Evolutionary conservation across 1,140 invertebrate species (phyloP).

Genomic region (Drosophila virilis): DNA sequence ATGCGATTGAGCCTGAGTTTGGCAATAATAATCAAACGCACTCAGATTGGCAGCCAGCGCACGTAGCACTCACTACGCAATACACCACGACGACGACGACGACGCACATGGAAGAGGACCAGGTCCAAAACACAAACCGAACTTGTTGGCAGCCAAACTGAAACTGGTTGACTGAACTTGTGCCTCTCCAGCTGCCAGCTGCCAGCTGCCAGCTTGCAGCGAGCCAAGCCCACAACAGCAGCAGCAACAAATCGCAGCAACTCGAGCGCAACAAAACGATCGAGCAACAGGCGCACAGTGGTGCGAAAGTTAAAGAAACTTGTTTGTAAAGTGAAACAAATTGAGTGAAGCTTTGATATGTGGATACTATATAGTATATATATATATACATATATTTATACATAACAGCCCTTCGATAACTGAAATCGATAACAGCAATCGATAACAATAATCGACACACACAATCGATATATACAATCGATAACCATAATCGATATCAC

Average conservation of each 20-base stretch:
- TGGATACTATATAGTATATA: too few relatives aligned
- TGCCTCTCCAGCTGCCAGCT: conserved; percentile 20
- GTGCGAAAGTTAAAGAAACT: background rate
- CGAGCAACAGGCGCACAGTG: conserved; percentile 18
- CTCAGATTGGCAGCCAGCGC: conserved; percentile 8
- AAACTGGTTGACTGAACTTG: conserved; percentile 77
- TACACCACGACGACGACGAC: background rate
- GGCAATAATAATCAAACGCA: conserved; percentile 13
- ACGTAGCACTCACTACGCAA: conserved; percentile 1
- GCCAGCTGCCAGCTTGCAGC: conserved; percentile 22
- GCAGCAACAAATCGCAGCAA: conserved; percentile 50
- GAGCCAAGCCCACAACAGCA: conserved; percentile 29
- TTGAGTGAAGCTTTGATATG: too few relatives aligned
- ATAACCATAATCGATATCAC: too few relatives aligned
- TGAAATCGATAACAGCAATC: too few relatives aligned
- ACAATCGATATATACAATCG: too few relatives aligned
- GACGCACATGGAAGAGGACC: conserved; percentile 2
- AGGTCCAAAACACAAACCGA: conserved; percentile 40
- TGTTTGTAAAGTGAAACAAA: too few relatives aligned
- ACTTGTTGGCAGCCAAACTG: conserved; percentile 65
- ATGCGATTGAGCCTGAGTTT: background rate
- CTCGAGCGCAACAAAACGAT: conserved; percentile 62
- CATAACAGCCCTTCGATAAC: too few relatives aligned
- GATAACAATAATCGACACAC: too few relatives aligned
- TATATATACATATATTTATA: too few relatives aligned